Conservation (phyloP, 2,797 vertebrate genomes). For the Crax fasciolata region DNA sequence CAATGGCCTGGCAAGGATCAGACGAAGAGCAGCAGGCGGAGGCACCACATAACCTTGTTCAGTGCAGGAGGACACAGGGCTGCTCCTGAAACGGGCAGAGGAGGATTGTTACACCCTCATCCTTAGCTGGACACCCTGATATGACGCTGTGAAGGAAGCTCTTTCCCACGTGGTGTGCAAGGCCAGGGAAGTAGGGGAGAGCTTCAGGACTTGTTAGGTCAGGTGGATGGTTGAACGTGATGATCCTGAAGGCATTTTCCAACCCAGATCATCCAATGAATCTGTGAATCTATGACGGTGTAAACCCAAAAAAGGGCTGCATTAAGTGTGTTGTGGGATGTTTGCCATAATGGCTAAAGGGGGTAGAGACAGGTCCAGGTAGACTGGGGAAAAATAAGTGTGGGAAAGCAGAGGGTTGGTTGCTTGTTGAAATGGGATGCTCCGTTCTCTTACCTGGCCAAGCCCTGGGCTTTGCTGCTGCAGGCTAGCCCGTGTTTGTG, state of each 20-base stretch:
- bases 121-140: neutral
- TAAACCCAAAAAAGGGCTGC: neutral
- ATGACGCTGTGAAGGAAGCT: neutral
- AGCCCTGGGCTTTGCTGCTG: neutral
- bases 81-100: neutral
- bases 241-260: neutral
- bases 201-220: neutral
- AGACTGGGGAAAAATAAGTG: neutral
- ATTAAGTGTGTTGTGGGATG: neutral
- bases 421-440: neutral
- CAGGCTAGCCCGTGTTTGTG: neutral
- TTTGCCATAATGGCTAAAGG: neutral
- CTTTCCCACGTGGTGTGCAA: neutral
- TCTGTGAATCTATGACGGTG: neutral
- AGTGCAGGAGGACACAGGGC: rapidly evolving
- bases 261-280: neutral
- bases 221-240: neutral
- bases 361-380: neutral
- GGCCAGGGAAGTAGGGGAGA: neutral
- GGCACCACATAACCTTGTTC: neutral
- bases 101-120: neutral
- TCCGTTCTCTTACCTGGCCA: neutral
- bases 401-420: neutral
- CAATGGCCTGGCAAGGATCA: rapidly evolving
- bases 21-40: neutral